These are phyloP conservation scores for Cercopithecus petaurista DNA, from an alignment of 2,797 vertebrate genomes.

Conservation along the genomic window DNA sequence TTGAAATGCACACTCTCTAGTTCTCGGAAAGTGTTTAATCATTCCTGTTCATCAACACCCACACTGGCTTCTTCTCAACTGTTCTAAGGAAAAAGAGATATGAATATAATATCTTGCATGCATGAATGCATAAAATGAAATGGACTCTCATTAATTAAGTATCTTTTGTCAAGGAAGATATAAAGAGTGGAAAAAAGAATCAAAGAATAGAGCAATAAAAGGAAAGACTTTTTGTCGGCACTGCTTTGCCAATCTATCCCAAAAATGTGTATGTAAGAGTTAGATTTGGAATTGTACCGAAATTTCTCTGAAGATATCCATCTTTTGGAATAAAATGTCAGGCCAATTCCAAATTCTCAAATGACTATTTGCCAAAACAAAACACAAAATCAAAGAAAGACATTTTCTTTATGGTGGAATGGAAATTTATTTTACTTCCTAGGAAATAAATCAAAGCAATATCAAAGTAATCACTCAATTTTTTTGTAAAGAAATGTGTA, in stretches of 20 bases:
- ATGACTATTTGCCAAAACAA: neutral
- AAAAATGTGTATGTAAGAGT: neutral
- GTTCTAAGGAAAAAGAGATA: neutral
- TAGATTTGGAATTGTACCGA: neutral
- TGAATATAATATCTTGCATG: neutral
- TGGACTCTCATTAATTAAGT: neutral
- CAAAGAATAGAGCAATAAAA: neutral
- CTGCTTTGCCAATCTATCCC: neutral
- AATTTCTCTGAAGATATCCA: neutral
- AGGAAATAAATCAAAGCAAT: conserved; percentile 10
- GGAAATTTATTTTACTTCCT: conserved; percentile 21
- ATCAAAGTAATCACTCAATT: neutral
- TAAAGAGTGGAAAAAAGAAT: neutral
- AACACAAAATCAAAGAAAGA: neutral
- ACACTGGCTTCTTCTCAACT: neutral
- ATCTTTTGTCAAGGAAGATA: neutral
- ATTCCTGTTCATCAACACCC: neutral
- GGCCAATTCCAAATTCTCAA: neutral
- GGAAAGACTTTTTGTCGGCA: neutral
- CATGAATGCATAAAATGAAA: neutral
- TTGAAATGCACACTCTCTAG: neutral
- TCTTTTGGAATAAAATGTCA: conserved; percentile 5
- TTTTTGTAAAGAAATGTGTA: neutral
- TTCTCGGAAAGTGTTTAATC: neutral
- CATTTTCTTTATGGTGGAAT: neutral